These are phyloP conservation scores for Tyria jacobaeae DNA, from an alignment of 2,888 invertebrate species.

Conservation along the genomic window DNA sequence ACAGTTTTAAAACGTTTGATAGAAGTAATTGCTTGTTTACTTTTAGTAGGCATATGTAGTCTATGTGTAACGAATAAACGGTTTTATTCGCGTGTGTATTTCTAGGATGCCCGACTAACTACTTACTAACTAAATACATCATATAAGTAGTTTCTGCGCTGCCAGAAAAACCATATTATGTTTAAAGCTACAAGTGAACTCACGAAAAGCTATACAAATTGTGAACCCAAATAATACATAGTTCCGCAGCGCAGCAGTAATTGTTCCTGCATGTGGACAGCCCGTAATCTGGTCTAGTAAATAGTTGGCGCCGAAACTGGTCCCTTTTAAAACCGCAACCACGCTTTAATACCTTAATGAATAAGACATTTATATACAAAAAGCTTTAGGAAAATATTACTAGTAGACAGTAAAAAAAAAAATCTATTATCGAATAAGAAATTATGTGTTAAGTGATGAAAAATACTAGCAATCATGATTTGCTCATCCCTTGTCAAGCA, in stretches of 20 bases:
- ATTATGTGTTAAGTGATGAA: not conserved
- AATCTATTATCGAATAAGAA: too few species aligned
- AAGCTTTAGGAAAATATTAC: not conserved
- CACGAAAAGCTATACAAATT: conserved; percentile 1
- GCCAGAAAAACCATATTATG: conserved; percentile 2
- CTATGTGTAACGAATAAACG: too few species aligned
- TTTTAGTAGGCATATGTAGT: not conserved
- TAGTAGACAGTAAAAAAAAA: not conserved
- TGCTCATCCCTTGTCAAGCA: not conserved
- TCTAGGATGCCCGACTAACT: too few species aligned
- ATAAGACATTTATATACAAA: conserved; percentile 13
- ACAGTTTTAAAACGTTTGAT: conserved; percentile 9
- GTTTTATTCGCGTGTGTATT: too few species aligned
- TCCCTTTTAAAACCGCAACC: conserved; percentile 34
- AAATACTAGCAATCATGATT: not conserved
- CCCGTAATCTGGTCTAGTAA: conserved; percentile 47
- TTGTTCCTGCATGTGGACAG: conserved; percentile 43
- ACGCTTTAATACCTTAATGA: conserved; percentile 21
- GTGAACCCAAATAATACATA: not conserved
- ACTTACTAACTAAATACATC: too few species aligned
- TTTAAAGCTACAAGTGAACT: not conserved
- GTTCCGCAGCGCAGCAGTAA: conserved; percentile 41
- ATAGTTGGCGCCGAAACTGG: conserved; percentile 32
- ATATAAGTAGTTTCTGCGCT: too few species aligned
- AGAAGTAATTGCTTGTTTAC: conserved; percentile 13